Evolutionary conservation across 2,113 vertebrate genomes (phyloP).

Genomic region (Corynorhinus townsendii): DNA sequence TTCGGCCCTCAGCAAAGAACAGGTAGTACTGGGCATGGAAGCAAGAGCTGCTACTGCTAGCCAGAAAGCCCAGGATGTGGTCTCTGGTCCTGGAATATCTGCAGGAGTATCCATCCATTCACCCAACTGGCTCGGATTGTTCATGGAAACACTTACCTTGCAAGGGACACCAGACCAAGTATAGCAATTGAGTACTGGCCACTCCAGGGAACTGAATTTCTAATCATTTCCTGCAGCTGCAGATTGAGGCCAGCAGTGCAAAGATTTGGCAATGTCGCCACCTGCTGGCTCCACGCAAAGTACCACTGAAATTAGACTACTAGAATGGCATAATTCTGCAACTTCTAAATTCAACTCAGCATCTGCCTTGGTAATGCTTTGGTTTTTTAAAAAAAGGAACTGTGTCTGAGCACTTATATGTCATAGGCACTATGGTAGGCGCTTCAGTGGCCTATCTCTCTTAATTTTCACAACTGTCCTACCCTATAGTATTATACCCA

Average conservation of each 20-base stretch:
- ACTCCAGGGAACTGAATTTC: neutral
- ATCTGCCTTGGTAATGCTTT: neutral
- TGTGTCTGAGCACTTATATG: neutral
- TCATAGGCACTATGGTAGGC: neutral
- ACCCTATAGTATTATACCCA: neutral
- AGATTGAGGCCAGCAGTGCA: neutral
- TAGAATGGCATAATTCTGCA: neutral
- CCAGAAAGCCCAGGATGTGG: neutral
- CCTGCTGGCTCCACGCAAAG: constrained; percentile 31
- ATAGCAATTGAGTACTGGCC: neutral
- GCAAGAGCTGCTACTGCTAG: neutral
- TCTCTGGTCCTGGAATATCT: neutral
- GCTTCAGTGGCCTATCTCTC: neutral
- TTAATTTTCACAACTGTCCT: neutral
- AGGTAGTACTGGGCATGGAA: neutral
- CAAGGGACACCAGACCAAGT: neutral
- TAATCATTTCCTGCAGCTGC: neutral
- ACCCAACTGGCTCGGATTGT: neutral
- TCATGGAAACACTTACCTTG: neutral
- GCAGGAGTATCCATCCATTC: neutral
- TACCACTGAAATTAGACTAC: neutral
- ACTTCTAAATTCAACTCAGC: neutral
- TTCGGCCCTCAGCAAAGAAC: neutral
- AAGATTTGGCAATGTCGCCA: constrained; percentile 47
- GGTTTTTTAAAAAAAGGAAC: neutral